phyloP scores from a whole-genome alignment of 1,140 invertebrate species.

The Philopotamus ludificatus region DNA sequence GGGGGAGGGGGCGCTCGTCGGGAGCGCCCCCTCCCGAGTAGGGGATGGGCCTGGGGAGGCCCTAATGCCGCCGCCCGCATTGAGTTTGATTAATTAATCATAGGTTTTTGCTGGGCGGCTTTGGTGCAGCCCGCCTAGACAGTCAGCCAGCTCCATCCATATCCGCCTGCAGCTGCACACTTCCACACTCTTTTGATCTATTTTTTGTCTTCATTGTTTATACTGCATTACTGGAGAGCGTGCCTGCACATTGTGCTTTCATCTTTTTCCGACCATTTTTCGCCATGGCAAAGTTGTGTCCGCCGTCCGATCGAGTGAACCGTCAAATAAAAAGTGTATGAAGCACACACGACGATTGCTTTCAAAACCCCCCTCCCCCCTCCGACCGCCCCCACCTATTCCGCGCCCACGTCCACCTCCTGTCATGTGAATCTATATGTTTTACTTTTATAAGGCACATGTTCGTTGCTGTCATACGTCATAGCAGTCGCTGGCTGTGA shows the following conservation, averaged over 20 bases:
- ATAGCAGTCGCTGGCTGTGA: too few species aligned
- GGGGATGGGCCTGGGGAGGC: slow-evolving; percentile 17
- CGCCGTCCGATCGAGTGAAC: neutral
- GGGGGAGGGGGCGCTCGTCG: neutral
- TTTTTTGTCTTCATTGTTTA: slow-evolving; percentile 27
- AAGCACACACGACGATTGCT: neutral
- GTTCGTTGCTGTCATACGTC: too few species aligned
- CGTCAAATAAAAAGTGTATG: neutral
- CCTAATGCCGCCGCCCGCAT: slow-evolving; percentile 34
- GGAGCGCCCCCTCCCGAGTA: neutral
- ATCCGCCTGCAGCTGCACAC: slow-evolving; percentile 12
- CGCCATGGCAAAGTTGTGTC: slow-evolving; percentile 2
- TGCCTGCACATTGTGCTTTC: slow-evolving; percentile 5
- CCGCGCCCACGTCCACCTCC: too few species aligned
- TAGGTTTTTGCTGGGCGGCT: slow-evolving; percentile 35
- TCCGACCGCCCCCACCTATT: neutral
- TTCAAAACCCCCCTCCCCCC: neutral
- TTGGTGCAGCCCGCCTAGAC: slow-evolving; percentile 18
- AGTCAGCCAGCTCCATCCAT: slow-evolving; percentile 14
- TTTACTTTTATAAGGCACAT: too few species aligned
- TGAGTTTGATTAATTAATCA: slow-evolving; percentile 42
- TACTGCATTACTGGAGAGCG: slow-evolving; percentile 16
- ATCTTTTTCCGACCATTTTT: slow-evolving; percentile 2
- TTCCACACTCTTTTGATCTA: slow-evolving; percentile 22
- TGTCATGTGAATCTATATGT: too few species aligned